phyloP scores from a whole-genome alignment of 2,113 vertebrate genomes.

The Macquaria australasica region DNA sequence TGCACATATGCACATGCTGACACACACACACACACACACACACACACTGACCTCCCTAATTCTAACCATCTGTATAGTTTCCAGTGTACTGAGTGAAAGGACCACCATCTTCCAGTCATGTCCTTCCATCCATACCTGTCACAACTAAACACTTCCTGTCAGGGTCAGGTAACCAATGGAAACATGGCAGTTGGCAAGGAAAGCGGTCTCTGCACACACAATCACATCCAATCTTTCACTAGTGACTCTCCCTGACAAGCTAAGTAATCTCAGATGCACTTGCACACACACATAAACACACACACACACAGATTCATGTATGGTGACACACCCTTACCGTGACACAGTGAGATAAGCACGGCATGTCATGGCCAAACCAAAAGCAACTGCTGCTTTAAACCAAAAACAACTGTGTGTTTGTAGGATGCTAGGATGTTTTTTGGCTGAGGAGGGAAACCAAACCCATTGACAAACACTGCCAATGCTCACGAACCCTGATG shows the following conservation, averaged over 20 bases:
- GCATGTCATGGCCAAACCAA: conserved; percentile 48
- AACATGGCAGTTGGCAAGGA: conserved; percentile 21
- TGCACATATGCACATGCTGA: neutral
- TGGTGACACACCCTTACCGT: conserved; percentile 46
- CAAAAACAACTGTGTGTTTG: conserved; percentile 74
- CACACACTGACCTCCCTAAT: conserved; percentile 14
- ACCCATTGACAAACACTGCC: conserved; percentile 73
- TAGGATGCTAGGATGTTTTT: conserved; percentile 71
- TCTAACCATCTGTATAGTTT: conserved; percentile 23
- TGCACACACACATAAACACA: conserved; percentile 20
- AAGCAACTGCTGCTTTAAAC: conserved; percentile 45
- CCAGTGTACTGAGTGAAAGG: conserved; percentile 27
- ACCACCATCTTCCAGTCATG: conserved; percentile 37
- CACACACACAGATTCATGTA: conserved; percentile 12
- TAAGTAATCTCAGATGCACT: conserved; percentile 51
- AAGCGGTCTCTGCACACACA: conserved; percentile 6
- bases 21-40: neutral
- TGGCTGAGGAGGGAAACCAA: conserved; percentile 74
- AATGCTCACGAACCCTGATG: conserved; percentile 62
- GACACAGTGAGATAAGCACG: conserved; percentile 61
- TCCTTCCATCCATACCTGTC: conserved; percentile 37
- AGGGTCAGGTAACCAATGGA: conserved; percentile 47
- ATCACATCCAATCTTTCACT: conserved; percentile 32
- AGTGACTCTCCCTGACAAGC: conserved; percentile 27
- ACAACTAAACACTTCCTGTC: conserved; percentile 52